Evolutionary conservation across 2,113 vertebrate genomes (phyloP).

Genomic region (Apodemus speciosus): DNA sequence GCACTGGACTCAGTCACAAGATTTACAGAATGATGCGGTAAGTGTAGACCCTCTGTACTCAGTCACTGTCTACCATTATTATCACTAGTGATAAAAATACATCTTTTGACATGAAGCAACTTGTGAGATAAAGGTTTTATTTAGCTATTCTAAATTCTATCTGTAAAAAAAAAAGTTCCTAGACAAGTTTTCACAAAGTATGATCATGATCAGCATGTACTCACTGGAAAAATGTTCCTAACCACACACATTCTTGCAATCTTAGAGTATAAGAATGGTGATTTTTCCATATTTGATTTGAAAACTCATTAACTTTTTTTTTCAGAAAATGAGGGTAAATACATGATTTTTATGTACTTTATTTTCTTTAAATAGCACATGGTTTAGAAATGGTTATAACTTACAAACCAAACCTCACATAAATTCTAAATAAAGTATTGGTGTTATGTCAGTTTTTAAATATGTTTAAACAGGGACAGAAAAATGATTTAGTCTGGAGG

Average conservation of each 20-base stretch:
- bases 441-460: neutral
- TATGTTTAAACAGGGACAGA: neutral
- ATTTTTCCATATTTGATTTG: neutral
- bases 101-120: neutral
- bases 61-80: neutral
- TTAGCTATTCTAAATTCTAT: neutral
- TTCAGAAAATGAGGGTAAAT: neutral
- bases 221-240: neutral
- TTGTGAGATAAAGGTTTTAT: neutral
- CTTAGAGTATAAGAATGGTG: neutral
- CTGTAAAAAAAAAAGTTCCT: neutral
- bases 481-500: neutral
- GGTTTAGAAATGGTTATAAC: neutral
- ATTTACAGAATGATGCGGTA: neutral
- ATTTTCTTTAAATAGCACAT: neutral
- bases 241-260: neutral
- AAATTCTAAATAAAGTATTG: neutral
- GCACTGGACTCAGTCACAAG: neutral
- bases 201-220: neutral
- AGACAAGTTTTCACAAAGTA: neutral
- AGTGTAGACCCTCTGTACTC: neutral
- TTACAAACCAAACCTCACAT: neutral
- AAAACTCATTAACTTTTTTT: neutral
- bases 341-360: neutral
- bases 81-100: neutral